A percentile compares a stretch with the other conserved stretches of the same genome.
Conservation (phyloP, 2,113 vertebrate genomes). For the Catharus bicknelli region DNA sequence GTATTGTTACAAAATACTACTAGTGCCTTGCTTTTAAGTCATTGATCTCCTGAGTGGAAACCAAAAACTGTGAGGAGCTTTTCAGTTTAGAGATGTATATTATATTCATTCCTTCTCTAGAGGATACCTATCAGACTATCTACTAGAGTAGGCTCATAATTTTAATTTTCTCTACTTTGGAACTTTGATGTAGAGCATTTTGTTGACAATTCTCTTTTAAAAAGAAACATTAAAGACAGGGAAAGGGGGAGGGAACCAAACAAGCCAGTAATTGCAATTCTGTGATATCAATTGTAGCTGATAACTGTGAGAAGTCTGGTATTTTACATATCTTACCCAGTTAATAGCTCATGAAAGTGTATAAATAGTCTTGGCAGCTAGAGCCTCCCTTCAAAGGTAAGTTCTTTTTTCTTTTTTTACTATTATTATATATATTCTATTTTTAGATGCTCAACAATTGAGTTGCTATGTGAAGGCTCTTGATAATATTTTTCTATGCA, state of each 20-base stretch:
- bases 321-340: neutral
- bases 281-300: neutral
- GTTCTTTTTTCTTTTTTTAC: neutral
- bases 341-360: neutral
- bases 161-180: neutral
- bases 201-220: neutral
- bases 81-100: neutral
- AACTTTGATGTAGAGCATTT: neutral
- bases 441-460: neutral
- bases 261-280: neutral
- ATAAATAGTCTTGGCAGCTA: neutral
- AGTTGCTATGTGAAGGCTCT: neutral
- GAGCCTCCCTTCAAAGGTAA: neutral
- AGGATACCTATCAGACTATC: neutral
- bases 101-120: neutral
- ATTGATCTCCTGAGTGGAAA: neutral
- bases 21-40: neutral
- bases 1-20: neutral
- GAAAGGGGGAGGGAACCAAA: neutral
- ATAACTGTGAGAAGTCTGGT: neutral
- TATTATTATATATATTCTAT: accelerated
- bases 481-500: neutral
- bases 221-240: neutral
- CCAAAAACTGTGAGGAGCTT: neutral
- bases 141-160: neutral